These are phyloP conservation scores for Tragelaphus imberbis DNA, from an alignment of 2,113 vertebrate species.

Conservation along the genomic window DNA sequence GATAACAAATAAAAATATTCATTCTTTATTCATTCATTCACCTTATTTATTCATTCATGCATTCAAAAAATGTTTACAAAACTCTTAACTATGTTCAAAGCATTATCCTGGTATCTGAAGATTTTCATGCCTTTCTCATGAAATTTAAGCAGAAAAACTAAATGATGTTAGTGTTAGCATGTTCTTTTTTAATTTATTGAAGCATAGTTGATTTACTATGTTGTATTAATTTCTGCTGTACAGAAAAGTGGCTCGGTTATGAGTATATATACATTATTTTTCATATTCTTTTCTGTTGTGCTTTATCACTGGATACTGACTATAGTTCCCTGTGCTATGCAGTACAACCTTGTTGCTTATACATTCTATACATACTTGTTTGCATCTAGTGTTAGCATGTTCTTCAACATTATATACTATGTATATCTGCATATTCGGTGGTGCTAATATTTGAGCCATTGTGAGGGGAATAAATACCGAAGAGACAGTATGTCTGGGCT, in stretches of 20 bases:
- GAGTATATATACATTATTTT: not conserved
- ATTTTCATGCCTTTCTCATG: not conserved
- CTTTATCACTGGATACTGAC: not conserved
- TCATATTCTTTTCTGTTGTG: not conserved
- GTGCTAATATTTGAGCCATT: not conserved
- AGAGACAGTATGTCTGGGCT: not conserved
- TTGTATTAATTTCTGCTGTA: not conserved
- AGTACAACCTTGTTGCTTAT: not conserved
- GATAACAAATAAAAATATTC: not conserved
- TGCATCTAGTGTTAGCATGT: not conserved
- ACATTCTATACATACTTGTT: not conserved
- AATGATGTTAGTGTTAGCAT: not conserved
- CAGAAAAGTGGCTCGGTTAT: not conserved
- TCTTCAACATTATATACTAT: not conserved
- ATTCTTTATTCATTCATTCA: not conserved
- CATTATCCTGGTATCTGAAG: not conserved
- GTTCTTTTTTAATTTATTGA: not conserved
- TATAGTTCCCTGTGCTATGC: not conserved
- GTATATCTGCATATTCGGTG: not conserved
- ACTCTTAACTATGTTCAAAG: not conserved
- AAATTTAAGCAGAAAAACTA: not conserved
- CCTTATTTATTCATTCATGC: not conserved
- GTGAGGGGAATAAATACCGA: not conserved
- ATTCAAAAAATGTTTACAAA: not conserved
- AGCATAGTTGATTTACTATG: not conserved